Base-by-base conservation (phyloP, 2,797 vertebrate genomes). In the Rallus crepitans region DNA sequence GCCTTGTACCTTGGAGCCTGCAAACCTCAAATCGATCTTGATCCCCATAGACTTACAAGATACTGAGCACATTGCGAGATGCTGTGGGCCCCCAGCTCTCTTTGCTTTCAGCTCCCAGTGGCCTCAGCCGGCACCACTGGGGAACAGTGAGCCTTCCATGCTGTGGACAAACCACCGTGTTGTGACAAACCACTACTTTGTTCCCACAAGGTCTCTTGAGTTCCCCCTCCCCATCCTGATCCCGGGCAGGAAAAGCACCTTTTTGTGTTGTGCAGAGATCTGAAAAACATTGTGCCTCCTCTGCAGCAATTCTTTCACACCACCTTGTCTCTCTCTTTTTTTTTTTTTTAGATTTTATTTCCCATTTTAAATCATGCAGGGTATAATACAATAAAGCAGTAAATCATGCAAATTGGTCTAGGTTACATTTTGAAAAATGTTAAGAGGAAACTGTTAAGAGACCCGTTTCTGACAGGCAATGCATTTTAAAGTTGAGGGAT, bases 351-450 rank as follows among this genome's bases (percentile, higher is more conserved):
- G 72, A 97, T 97, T 98, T 98, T 98, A 98, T 98, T 98, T 98
- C 98, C 97, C 97, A 93, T 98, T 98, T 98, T 98, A 98, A 98
- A 98, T 98, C 98, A 98, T 98, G 97, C 98, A 98, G 96, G 27
- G 97, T 98, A 94, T 98, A 98, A 98, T 98, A 98, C 98, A 98
- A 98, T 98, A 98, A 96, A 98, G 98, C 98, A 98, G 98, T 98
- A 98, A 98, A 98, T 98, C 98, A 98, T 98, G 98, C 98, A 98
- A 98, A 98, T 98, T 98, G 98, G 98, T 98, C 98, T 97, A 96
- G 98, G 98, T 98, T 98, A 98, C 98, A 98, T 98, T 98, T 98
- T 98, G 98, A 98, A 98, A 98, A 98, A 98, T 98, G 98, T 98
- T 98, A 98, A 98, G 98, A 98, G 98, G 98, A 98, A 98, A 98